Evolutionary conservation across 1,140 invertebrate species (phyloP), one percentile per base, ranked within the genome.

Genomic region (Teleopsis dalmanni): DNA sequence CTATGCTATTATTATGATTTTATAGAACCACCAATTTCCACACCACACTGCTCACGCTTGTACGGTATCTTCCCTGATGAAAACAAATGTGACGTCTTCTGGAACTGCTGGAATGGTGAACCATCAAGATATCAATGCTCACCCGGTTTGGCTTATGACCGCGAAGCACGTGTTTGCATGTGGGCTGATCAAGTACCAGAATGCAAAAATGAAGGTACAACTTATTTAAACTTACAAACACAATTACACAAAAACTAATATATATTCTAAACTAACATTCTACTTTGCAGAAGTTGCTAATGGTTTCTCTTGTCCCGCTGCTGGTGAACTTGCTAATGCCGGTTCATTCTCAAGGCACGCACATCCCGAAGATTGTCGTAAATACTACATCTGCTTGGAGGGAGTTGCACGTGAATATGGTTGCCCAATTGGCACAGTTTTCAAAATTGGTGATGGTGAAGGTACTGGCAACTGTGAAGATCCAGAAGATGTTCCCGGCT

Each of bases 71-170:
- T 95, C 80, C 70, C 89, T 47, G 91, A 95, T 67, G 84, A 85
- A 18, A 74, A 77, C 52, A 91, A 93, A 71, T 94, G 91, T 72
- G 87, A 91, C 70, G 85, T 88, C 2, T 95, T 95, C 83, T 95
- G 90, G 87, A 93, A 91, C 71, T 95, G 92, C 73, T 94, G 91
- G 90, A 92, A 92, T 73, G 92, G 91, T 31, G 91, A 94, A 72
- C 83, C 90, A 8, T 91, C 87, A 58, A 82, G 87, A 56, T 95
- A 95, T 70, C 88, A 93, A 70, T 95, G 92, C 76, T 91, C 90
- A 58, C 90, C 91, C 56, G 92, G 92, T 60, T 75, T 95, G 6
- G 91, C 91, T 54, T 95, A 95, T 74, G 91, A 95, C 75, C 81
- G 88, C 51, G 88, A 91, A 71, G 83, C 90, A 31, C 81, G 90